Base-by-base conservation (phyloP, 1,140 invertebrate species). In the Ctenoplectra terminalis region DNA sequence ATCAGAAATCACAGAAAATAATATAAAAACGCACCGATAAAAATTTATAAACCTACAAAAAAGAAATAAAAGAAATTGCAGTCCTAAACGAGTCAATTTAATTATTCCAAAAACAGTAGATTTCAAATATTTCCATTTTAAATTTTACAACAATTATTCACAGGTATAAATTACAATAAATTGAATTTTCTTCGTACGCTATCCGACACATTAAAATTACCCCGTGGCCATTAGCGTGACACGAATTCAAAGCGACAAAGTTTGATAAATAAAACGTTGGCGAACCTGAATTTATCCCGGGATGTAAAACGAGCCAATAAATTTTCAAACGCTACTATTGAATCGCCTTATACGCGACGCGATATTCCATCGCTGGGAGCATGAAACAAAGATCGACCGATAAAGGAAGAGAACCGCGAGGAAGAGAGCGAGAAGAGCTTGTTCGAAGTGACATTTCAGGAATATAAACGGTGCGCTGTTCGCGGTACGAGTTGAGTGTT, bases 361-460 rank as follows among this genome's bases (percentile, higher is more conserved):
- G 26, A 29, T 66, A 29, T 46, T 46, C 40, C 37, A n/a, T 37
- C 13, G 61, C 13, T 40, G 23, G 13, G 20, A 11, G 46, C n/a
- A 50, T 29, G n/a, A 50, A 50, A 52, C 29, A 23, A 52, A 43
- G 64, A 60, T 17, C 56, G 15, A 17, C 6, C 2, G 48, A 61
- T 61, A 37, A 34, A 61, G 31, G 58, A 61, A 11, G 9, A 2
- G 31, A 31, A 20, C 6, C 5, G 11, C 13, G 29, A n/a, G 23
- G 31, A 8, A 20, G n/a, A 54, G 31, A 40, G 29, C 50, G 6
- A n/a, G n/a, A n/a, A n/a, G 50, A 52, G n/a, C 20, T 70, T 37
- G 67, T 26, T 20, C 50, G 48, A 52, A 71, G 50, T 54, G 67
- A 71, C 50, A 71, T 71, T 71, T 71, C 67, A 56, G 67, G 50